Evolutionary conservation across 2,797 vertebrate genomes (phyloP), one percentile per base, ranked within the genome.

Genomic region (Champsocephalus esox): DNA sequence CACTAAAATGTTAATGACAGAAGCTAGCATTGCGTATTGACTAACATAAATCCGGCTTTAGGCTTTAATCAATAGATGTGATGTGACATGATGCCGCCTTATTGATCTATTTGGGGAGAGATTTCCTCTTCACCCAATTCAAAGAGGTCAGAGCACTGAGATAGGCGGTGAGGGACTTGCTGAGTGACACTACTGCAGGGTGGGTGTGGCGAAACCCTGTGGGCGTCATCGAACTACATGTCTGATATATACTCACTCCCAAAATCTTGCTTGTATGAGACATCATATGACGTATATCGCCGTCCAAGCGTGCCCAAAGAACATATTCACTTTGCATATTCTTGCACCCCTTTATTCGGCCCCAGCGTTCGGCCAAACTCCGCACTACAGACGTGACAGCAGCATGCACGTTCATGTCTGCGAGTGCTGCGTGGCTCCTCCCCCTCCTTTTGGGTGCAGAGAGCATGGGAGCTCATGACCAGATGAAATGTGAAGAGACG

Each of bases 401-500:
- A 63, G 58, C 34, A 3, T 55, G 46, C 65, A 64, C 3, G 21
- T 66, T 80, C 0, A 16, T 64, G 72, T 66, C 70, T 75, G 69
- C 59, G 67, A 19, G 43, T 66, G 56, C 74, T 66, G 56, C 74
- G 51, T 51, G 32, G 60, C 66, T 12, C 66, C 73, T 70, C 73
- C 73, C 51, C 69, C 55, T 49, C 69, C 54, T 72, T 64, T 51
- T 38, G 12, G 0, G 59, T 69, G 57, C 80, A 88, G 80, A 59
- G 74, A 75, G 81, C 78, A 54, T 62, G 43, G 77, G 76, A 77
- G 68, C 10, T 1, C 21, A 21, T 8, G 60, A 72, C 62, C 44
- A 6, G 80, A 83, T 66, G 65, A 81, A 85, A 91, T 89, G 70
- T 67, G 73, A 91, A 83, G 74, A 81, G 92, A 91, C 79, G 55